Evolutionary conservation across 2,797 vertebrate genomes (phyloP).

Genomic region (Loriculus beryllinus): DNA sequence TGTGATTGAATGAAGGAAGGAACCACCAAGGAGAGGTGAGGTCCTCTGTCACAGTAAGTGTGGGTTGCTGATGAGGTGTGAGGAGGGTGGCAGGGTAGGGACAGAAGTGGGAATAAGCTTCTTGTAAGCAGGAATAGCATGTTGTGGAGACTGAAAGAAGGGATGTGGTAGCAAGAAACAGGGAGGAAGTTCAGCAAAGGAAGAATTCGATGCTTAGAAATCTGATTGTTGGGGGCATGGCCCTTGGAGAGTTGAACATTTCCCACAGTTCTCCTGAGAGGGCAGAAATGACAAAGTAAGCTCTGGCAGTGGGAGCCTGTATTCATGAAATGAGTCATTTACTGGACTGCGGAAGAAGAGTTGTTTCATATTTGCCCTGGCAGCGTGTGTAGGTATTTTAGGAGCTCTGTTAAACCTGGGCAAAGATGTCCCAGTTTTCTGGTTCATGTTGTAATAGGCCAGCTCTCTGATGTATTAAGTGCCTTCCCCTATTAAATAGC

Average conservation of each 20-base stretch:
- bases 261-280: neutral
- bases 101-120: neutral
- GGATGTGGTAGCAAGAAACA: neutral
- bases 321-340: neutral
- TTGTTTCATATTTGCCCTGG: neutral
- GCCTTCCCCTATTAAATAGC: neutral
- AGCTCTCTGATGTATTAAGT: neutral
- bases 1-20: neutral
- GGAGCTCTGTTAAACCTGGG: neutral
- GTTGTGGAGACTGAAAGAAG: neutral
- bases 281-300: neutral
- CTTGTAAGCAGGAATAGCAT: neutral
- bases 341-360: neutral
- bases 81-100: neutral
- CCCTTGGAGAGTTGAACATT: neutral
- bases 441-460: neutral
- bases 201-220: neutral
- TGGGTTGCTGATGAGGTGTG: neutral
- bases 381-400: neutral
- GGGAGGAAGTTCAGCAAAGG: neutral
- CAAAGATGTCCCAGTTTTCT: slow-evolving; percentile 15
- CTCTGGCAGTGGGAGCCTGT: accelerated
- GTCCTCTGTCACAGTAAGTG: neutral
- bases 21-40: neutral
- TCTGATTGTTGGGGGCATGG: neutral